Percentiles rank a stretch among this genome's conserved stretches.
These are phyloP conservation scores for Malacosoma neustria DNA, from an alignment of 2,888 invertebrate genomes.

Conservation along the genomic window DNA sequence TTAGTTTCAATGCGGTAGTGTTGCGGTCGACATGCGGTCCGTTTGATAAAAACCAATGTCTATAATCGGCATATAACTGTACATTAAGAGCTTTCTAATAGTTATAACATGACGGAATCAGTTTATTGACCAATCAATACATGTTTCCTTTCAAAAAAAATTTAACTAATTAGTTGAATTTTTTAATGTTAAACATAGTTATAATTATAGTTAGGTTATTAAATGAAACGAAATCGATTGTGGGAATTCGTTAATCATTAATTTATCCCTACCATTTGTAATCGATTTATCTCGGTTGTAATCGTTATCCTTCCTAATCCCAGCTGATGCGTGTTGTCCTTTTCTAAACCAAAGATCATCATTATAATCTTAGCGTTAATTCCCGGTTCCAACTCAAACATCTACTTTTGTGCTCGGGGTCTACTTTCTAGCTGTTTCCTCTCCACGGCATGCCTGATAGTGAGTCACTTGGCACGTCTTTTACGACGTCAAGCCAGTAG, in stretches of 20 bases:
- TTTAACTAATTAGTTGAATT: constrained; percentile 23
- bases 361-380: no score
- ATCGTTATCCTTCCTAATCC: no score
- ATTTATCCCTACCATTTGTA: no score
- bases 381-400: no score
- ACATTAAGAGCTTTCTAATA: constrained; percentile 27
- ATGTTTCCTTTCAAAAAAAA: constrained; percentile 27
- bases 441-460: no score
- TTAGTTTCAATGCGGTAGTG: neutral
- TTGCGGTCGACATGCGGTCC: neutral
- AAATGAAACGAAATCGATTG: neutral
- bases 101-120: constrained; percentile 27
- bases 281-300: no score
- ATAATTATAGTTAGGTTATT: neutral
- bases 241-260: neutral
- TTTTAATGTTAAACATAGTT: neutral
- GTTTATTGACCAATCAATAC: constrained; percentile 43
- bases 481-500: no score
- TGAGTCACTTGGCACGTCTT: no score
- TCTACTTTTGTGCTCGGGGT: no score
- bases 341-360: no score
- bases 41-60: neutral
- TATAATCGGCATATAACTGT: constrained; percentile 13
- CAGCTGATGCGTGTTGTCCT: no score
- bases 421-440: no score